Evolutionary conservation across 2,888 invertebrate species (phyloP).

Genomic region (Lacanobia wlatinum): DNA sequence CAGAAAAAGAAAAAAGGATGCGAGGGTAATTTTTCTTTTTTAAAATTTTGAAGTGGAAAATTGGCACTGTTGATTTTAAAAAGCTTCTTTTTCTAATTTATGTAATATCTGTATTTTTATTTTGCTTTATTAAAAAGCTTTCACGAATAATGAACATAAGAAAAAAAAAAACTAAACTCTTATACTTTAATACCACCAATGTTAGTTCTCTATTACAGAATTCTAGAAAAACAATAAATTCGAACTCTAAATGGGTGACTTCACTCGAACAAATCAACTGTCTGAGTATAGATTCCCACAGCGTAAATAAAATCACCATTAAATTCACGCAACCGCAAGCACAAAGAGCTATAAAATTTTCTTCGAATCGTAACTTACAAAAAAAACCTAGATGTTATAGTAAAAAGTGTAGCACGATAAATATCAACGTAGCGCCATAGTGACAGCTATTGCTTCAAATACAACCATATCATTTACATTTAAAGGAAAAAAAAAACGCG

Average conservation of each 20-base stretch:
- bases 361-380: constrained; percentile 32
- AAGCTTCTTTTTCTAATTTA: neutral
- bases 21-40: constrained; percentile 14
- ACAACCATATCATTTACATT: constrained; percentile 62
- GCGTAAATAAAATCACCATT: constrained; percentile 43
- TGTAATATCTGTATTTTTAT: neutral
- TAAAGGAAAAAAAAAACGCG: constrained; percentile 55
- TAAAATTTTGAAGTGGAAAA: constrained; percentile 19
- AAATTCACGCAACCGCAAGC: constrained; percentile 45
- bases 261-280: constrained; percentile 24
- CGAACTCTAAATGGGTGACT: neutral
- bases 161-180: neutral
- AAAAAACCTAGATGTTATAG: constrained; percentile 27
- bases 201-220: neutral
- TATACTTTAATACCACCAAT: neutral
- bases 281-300: constrained; percentile 46
- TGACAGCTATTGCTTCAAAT: constrained; percentile 47
- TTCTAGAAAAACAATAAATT: neutral
- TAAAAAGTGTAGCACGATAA: constrained; percentile 55
- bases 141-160: too few species aligned
- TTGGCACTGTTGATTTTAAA: neutral
- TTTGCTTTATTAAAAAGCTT: neutral
- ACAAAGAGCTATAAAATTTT: constrained; percentile 59
- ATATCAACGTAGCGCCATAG: constrained; percentile 32
- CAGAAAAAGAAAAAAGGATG: constrained; percentile 15